Conservation (phyloP, 2,113 vertebrate species). For the Synchiropus splendidus region DNA sequence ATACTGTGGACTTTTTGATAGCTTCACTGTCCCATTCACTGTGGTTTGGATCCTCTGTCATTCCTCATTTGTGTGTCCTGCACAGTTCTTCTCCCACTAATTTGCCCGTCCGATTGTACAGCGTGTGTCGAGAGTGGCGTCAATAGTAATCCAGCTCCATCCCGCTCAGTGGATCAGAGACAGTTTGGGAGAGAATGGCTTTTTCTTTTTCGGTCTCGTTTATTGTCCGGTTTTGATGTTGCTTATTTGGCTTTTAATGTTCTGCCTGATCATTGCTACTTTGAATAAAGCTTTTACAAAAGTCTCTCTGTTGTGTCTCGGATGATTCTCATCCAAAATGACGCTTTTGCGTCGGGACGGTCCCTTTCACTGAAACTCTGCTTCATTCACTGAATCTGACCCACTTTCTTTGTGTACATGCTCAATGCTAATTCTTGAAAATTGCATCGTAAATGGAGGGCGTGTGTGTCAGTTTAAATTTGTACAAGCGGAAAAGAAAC, state of each 20-base stretch:
- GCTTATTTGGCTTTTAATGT: constrained; percentile 57
- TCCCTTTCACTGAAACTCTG: constrained; percentile 11
- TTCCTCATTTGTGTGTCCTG: constrained; percentile 35
- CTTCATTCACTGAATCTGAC: constrained; percentile 37
- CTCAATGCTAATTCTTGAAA: constrained; percentile 50
- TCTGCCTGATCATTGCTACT: constrained; percentile 60
- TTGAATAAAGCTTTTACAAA: constrained; percentile 67
- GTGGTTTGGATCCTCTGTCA: constrained; percentile 37
- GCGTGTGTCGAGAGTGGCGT: constrained; percentile 25
- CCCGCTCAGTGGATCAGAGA: constrained; percentile 34
- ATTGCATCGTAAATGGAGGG: constrained; percentile 46
- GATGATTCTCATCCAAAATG: constrained; percentile 11
- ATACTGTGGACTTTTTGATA: constrained; percentile 58
- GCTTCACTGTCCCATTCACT: constrained; percentile 50
- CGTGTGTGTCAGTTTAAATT: constrained; percentile 33
- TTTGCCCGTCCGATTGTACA: constrained; percentile 48
- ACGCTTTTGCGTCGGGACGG: constrained; percentile 10
- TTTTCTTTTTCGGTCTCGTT: constrained; percentile 34
- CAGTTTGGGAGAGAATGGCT: constrained; percentile 48
- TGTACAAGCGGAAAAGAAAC: constrained; percentile 37
- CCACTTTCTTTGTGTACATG: constrained; percentile 38
- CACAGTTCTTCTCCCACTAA: constrained; percentile 21
- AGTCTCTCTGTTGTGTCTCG: constrained; percentile 24
- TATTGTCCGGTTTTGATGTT: constrained; percentile 49
- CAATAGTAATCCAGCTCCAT: constrained; percentile 27